These are phyloP conservation scores for Diabrotica balteata DNA, from an alignment of 2,888 invertebrate species.

Conservation along the genomic window DNA sequence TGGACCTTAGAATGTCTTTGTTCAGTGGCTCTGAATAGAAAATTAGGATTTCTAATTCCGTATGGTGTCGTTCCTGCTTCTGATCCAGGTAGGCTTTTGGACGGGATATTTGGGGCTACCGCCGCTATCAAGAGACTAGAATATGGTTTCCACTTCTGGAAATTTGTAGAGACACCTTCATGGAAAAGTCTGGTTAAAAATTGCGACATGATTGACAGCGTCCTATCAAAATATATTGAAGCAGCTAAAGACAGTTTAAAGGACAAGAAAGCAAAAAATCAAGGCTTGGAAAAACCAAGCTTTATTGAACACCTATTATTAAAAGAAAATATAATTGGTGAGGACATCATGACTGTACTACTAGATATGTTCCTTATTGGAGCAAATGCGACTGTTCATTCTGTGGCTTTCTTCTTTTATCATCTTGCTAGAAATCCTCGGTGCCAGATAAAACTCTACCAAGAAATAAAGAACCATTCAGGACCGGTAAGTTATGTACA, in stretches of 20 bases:
- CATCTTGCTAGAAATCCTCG: conserved; percentile 71
- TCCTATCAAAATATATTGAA: conserved; percentile 69
- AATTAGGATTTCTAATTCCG: conserved; percentile 69
- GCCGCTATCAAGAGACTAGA: conserved; percentile 64
- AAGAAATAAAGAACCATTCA: conserved; percentile 64
- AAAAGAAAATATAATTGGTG: conserved; percentile 64
- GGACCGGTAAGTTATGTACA: conserved; percentile 32
- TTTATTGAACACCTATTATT: conserved; percentile 66
- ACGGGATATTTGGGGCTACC: conserved; percentile 66
- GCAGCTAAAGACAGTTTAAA: conserved; percentile 55
- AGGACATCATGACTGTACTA: conserved; percentile 69
- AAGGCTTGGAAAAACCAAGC: conserved; percentile 48
- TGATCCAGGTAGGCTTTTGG: conserved; percentile 67
- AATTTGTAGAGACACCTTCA: conserved; percentile 68
- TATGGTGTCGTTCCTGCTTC: conserved; percentile 61
- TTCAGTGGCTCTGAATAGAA: conserved; percentile 65
- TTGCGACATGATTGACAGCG: conserved; percentile 69
- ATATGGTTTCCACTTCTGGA: conserved; percentile 70
- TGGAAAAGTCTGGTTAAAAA: conserved; percentile 66
- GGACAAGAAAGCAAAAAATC: conserved; percentile 45
- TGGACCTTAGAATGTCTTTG: conserved; percentile 75
- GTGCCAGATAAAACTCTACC: conserved; percentile 67
- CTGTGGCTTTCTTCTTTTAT: conserved; percentile 70
- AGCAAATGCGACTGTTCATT: conserved; percentile 69
- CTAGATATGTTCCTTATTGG: conserved; percentile 74